Base-by-base conservation (phyloP, 1,140 invertebrate genomes). In the Oreohelix idahoensis region DNA sequence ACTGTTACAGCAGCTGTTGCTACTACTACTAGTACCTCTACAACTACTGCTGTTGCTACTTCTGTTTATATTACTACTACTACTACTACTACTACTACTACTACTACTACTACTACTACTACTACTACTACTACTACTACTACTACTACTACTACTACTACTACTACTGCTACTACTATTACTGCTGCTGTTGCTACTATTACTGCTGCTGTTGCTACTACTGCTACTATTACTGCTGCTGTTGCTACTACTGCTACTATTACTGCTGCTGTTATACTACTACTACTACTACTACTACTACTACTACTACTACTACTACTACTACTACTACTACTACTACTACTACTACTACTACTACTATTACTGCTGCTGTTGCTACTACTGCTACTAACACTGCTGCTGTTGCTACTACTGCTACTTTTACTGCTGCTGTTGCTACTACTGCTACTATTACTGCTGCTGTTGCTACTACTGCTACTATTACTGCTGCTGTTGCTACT, bases 281-380 rank as follows among this genome's bases (percentile, higher is more conserved):
- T 2, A 58, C 20, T 15, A 26, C 51, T 15, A 26, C 51, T 15
- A 26, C 51, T 35, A 69, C 78, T 35, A 79, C 78, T 63, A 58
- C 78, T 79, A 79, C 78, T 79, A 32, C 70, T 73, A 73, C 70
- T 73, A 29, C 11, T 73, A 73, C 70, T 73, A 73, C 70, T 73
- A 73, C 70, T 73, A 79, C 53, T 63, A 79, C 78, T 63, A 79
- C 78, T 79, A 79, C 78, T 79, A 79, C 78, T 79, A 79, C 78
- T 58, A 51, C 53, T 70, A 20, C 78, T 58, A 51, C 78, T 38
- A 36, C 29, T 73, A 73, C 20, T 58, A 58, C 26, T 58, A 58
- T 15, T 58, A 58, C 51, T 58, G 23, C 51, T 58, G 51, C 51
- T 58, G 20, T 23, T 58, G 20, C 51, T 58, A 26, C 51, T 58